Conservation (phyloP, 1,140 invertebrate species). For the Wasmannia auropunctata region DNA sequence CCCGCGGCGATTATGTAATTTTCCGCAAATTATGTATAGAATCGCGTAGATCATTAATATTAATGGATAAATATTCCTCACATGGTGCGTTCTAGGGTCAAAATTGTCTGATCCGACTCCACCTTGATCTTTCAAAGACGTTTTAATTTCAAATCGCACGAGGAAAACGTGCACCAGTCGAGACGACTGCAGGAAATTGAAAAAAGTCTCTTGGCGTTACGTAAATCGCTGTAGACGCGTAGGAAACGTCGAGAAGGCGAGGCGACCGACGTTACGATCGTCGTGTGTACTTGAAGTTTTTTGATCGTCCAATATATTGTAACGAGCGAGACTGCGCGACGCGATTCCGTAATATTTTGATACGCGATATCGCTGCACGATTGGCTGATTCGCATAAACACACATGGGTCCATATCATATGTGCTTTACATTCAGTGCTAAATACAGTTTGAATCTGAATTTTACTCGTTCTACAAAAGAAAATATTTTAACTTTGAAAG, state of each 20-base stretch:
- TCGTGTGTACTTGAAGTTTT: neutral
- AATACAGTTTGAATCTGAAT: neutral
- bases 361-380: conserved; percentile 22
- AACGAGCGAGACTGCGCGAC: conserved; percentile 19
- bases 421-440: neutral
- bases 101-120: neutral
- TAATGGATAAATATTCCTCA: conserved; percentile 10
- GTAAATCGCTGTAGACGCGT: conserved; percentile 1
- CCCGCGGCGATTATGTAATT: conserved; percentile 4
- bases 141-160: conserved; percentile 28
- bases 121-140: neutral
- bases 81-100: neutral
- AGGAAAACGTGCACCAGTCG: neutral
- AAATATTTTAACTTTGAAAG: neutral
- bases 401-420: neutral
- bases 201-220: conserved; percentile 17
- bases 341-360: conserved; percentile 36
- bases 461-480: neutral
- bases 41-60: conserved; percentile 20
- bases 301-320: neutral
- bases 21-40: neutral
- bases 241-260: neutral
- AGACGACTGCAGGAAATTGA: neutral
- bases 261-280: neutral
- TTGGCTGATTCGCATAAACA: conserved; percentile 21